These are phyloP conservation scores for Chiloscyllium plagiosum DNA, from an alignment of 2,113 vertebrate genomes.

Conservation along the genomic window DNA sequence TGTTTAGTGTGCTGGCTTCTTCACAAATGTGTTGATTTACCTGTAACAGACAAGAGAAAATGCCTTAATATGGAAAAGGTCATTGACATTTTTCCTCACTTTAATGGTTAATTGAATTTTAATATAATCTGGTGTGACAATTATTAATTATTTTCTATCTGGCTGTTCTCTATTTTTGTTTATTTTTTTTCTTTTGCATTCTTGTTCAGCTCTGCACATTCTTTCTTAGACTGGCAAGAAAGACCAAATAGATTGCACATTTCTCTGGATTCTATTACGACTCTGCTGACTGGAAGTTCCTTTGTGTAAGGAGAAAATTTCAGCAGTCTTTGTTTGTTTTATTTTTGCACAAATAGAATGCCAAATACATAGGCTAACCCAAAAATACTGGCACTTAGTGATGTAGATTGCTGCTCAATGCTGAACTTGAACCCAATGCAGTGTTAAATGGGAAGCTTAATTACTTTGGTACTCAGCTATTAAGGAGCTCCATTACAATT, in stretches of 20 bases:
- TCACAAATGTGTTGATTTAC: not conserved
- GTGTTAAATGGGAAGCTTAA: slow-evolving; percentile 26
- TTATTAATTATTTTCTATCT: slow-evolving; percentile 21
- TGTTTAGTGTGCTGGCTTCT: not conserved
- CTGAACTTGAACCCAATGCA: not conserved
- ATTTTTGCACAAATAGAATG: not conserved
- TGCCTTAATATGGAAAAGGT: not conserved
- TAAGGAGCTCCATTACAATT: slow-evolving; percentile 27
- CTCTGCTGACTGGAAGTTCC: not conserved
- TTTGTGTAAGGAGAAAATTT: not conserved
- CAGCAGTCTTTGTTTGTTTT: not conserved
- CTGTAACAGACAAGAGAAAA: not conserved
- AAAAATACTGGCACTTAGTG: not conserved
- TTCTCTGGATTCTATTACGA: not conserved
- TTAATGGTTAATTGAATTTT: not conserved
- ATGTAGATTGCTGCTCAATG: not conserved
- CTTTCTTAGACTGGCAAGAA: not conserved
- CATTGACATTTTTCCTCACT: not conserved
- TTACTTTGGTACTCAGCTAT: slow-evolving; percentile 13
- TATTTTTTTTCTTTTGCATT: not conserved
- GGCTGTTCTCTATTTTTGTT: not conserved
- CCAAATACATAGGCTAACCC: not conserved
- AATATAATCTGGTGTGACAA: not conserved
- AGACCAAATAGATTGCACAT: too few relatives aligned
- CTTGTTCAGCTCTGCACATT: not conserved